These are phyloP conservation scores for Cerceris ruficornis DNA, from an alignment of 2,888 invertebrate genomes.

Conservation along the genomic window DNA sequence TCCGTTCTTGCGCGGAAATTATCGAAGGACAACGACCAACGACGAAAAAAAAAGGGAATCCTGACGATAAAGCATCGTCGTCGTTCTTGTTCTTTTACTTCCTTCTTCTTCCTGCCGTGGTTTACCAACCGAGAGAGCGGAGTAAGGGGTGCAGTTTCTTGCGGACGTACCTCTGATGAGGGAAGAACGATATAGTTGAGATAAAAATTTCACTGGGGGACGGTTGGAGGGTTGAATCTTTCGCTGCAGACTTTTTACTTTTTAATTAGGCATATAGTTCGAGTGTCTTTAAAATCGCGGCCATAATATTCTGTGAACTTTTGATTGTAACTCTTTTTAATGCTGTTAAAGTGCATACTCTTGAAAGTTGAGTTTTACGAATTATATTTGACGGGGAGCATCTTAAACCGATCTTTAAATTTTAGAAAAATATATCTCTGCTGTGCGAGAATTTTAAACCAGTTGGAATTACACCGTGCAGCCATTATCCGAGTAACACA, in stretches of 20 bases:
- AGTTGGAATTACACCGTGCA: neutral
- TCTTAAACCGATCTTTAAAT: too few relatives aligned
- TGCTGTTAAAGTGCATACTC: too few relatives aligned
- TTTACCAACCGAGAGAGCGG: constrained; percentile 4
- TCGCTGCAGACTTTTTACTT: neutral
- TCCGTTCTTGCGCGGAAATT: constrained; percentile 63
- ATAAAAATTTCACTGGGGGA: neutral
- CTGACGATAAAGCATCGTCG: constrained; percentile 41
- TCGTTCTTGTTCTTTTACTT: constrained; percentile 1
- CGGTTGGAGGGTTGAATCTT: neutral
- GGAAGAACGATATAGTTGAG: constrained; percentile 7
- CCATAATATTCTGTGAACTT: too few relatives aligned
- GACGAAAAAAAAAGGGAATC: constrained; percentile 29
- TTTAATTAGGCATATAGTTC: neutral
- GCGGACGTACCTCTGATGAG: constrained; percentile 15
- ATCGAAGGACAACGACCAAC: constrained; percentile 59
- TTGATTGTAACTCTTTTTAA: too few relatives aligned
- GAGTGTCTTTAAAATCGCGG: too few relatives aligned
- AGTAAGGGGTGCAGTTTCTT: constrained; percentile 12
- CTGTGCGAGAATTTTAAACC: neutral
- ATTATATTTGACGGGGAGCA: too few relatives aligned
- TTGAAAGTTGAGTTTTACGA: too few relatives aligned
- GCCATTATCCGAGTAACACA: neutral
- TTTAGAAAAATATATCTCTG: too few relatives aligned
- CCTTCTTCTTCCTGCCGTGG: constrained; percentile 3